These are phyloP conservation scores for Cheirogaleus medius DNA, from an alignment of 2,113 vertebrate species.

Conservation along the genomic window DNA sequence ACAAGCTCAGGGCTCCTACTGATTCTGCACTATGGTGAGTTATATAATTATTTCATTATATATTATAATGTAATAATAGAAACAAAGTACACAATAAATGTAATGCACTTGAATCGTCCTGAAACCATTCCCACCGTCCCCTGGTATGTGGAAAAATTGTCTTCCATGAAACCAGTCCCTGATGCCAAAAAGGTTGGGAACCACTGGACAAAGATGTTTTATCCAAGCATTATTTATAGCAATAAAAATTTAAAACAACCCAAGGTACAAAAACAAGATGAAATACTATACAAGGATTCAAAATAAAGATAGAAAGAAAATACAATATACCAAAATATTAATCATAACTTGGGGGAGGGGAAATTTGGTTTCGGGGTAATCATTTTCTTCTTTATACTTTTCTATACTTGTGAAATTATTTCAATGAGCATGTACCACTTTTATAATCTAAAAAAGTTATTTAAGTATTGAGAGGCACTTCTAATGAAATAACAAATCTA, in stretches of 20 bases:
- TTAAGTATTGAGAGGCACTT: background rate
- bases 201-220: too few relatives aligned
- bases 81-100: too few relatives aligned
- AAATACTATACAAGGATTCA: background rate
- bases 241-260: conserved; percentile 44
- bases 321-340: background rate
- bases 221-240: conserved; percentile 49
- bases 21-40: too few relatives aligned
- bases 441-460: conserved; percentile 14
- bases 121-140: too few relatives aligned
- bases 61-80: too few relatives aligned
- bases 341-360: background rate
- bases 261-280: conserved; percentile 20
- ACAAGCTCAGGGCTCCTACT: too few relatives aligned
- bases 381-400: background rate
- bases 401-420: background rate
- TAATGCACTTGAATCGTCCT: too few relatives aligned
- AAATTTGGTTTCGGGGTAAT: background rate
- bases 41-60: too few relatives aligned
- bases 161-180: too few relatives aligned
- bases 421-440: background rate
- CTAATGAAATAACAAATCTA: background rate
- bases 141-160: too few relatives aligned
- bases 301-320: conserved; percentile 24
- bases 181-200: too few relatives aligned